Evolutionary conservation across 2,113 vertebrate genomes (phyloP).

Genomic region (Trichomycterus rosablanca): DNA sequence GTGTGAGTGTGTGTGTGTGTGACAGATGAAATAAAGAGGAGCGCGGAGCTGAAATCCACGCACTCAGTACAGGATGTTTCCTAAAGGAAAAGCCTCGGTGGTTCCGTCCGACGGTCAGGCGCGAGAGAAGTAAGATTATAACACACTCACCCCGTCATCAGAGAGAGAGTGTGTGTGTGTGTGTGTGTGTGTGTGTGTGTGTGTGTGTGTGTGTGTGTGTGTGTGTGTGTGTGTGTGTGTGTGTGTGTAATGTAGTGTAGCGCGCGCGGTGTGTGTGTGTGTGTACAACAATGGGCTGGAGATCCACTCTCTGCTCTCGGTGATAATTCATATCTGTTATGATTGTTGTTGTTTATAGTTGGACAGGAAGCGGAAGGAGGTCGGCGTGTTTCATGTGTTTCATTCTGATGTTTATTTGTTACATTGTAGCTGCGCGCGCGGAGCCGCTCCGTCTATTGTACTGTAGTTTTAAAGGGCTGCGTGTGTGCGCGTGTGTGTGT

Average conservation of each 20-base stretch:
- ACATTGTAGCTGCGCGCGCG: slow-evolving; percentile 23
- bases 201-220: slow-evolving; percentile 12
- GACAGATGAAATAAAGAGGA: slow-evolving; percentile 79
- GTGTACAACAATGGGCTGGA: not conserved
- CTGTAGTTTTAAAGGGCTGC: slow-evolving; percentile 17
- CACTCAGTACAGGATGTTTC: slow-evolving; percentile 77
- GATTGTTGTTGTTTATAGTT: no score
- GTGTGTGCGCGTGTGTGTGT: not conserved
- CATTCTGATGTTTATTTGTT: slow-evolving; percentile 10
- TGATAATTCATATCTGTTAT: no score
- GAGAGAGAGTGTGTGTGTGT: slow-evolving; percentile 17
- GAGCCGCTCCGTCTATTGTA: slow-evolving; percentile 37
- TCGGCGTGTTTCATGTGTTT: no score
- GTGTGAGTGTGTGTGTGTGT: slow-evolving; percentile 34
- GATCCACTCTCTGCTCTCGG: not conserved
- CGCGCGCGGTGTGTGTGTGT: not conserved
- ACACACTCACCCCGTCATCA: not conserved
- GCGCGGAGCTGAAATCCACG: slow-evolving; percentile 62
- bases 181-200: not conserved
- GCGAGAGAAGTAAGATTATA: slow-evolving; percentile 85
- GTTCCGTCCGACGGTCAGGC: slow-evolving; percentile 94
- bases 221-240: not conserved
- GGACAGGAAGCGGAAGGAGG: no score
- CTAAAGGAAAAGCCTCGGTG: slow-evolving; percentile 92
- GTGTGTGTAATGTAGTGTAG: slow-evolving; percentile 3